phyloP scores from a whole-genome alignment of 2,888 invertebrate species.

The Hoplodrina blanda region DNA sequence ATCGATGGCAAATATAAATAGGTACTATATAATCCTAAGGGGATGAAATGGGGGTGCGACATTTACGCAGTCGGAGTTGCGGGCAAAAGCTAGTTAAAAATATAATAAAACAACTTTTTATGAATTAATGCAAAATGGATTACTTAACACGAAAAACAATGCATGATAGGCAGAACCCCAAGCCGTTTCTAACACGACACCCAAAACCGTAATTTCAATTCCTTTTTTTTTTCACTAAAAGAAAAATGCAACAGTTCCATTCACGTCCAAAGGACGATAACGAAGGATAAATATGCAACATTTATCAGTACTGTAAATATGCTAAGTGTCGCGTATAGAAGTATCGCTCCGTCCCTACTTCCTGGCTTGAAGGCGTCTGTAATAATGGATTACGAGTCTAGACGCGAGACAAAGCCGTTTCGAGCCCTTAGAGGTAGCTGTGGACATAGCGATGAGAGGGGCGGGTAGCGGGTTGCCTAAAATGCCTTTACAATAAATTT shows the following conservation, averaged over 20 bases:
- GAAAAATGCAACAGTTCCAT: conserved; percentile 85
- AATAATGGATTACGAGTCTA: conserved; percentile 89
- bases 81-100: too few species aligned
- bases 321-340: conserved; percentile 83
- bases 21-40: too few species aligned
- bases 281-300: conserved; percentile 82
- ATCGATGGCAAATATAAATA: too few species aligned
- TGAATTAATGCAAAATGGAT: neutral
- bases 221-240: conserved; percentile 67
- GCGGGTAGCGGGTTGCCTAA: conserved; percentile 41
- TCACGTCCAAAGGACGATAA: conserved; percentile 80
- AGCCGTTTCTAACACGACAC: conserved; percentile 31
- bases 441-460: conserved; percentile 43
- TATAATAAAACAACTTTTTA: too few species aligned
- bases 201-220: conserved; percentile 45
- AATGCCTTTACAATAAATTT: too few species aligned
- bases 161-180: neutral
- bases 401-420: conserved; percentile 87
- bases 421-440: conserved; percentile 76
- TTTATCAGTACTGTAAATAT: conserved; percentile 87
- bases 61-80: too few species aligned
- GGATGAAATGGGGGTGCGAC: too few species aligned
- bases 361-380: conserved; percentile 78
- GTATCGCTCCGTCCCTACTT: conserved; percentile 78
- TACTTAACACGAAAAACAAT: neutral